Conservation (phyloP, 2,797 vertebrate species). For the Cossypha niveicapilla region DNA sequence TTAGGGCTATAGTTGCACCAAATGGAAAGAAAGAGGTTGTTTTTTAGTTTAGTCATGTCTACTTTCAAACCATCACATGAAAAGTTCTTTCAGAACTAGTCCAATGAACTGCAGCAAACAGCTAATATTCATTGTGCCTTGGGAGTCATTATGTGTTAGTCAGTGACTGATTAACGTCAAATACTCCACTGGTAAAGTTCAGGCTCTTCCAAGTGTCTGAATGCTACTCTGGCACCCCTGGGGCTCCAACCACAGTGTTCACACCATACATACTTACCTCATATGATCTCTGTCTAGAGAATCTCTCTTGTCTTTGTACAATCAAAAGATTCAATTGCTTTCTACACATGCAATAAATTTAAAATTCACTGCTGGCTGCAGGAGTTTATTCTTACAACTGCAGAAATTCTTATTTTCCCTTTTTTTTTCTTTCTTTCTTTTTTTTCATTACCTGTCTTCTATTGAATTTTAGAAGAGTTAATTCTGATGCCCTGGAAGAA, state of each 20-base stretch:
- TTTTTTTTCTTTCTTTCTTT: background rate
- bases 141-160: background rate
- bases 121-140: background rate
- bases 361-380: background rate
- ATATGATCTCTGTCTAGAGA: background rate
- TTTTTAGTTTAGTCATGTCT: background rate
- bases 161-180: background rate
- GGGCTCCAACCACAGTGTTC: background rate
- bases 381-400: background rate
- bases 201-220: background rate
- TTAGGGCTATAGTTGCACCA: background rate
- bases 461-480: slow-evolving; percentile 8
- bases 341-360: background rate
- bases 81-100: background rate
- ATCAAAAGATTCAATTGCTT: background rate
- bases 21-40: background rate
- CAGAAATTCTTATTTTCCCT: background rate
- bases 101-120: background rate
- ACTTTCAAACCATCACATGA: background rate
- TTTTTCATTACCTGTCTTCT: background rate
- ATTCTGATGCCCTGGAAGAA: background rate
- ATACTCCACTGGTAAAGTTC: background rate
- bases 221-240: background rate
- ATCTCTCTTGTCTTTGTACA: background rate
- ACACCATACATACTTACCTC: background rate